Evolutionary conservation across 1,140 invertebrate genomes (phyloP).

Genomic region (Heterodera schachtii): DNA sequence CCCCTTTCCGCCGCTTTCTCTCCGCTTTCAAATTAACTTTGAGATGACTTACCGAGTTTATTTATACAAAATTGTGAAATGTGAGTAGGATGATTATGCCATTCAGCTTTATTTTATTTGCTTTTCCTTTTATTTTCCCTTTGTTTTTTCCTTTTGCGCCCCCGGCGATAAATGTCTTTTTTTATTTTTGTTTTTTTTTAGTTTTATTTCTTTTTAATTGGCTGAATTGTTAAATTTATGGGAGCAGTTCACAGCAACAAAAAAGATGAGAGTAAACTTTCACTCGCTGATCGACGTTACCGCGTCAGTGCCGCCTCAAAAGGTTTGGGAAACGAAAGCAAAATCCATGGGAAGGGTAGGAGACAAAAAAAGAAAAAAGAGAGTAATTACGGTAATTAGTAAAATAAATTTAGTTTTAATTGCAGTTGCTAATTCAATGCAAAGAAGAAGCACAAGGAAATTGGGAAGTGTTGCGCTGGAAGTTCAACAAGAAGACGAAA

Average conservation of each 20-base stretch:
- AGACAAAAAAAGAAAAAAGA: not conserved
- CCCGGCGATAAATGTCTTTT: too few species aligned
- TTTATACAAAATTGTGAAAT: not conserved
- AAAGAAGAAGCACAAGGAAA: slow-evolving; percentile 12
- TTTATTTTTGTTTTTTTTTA: not conserved
- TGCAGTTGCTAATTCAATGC: slow-evolving; percentile 9
- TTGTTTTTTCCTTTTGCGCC: not conserved
- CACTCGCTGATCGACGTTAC: slow-evolving; percentile 21
- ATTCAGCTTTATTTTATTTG: not conserved
- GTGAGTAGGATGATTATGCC: not conserved
- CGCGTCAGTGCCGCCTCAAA: slow-evolving; percentile 11
- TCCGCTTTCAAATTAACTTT: not conserved
- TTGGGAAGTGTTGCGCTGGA: slow-evolving; percentile 24
- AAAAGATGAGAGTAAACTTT: slow-evolving; percentile 9
- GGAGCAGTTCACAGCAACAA: slow-evolving; percentile 15
- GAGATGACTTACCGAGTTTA: not conserved
- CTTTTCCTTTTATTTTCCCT: not conserved
- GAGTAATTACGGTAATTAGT: not conserved
- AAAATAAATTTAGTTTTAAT: not conserved
- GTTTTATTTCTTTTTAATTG: not conserved
- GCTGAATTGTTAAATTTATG: not conserved
- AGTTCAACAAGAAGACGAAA: not conserved
- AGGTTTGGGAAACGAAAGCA: not conserved
- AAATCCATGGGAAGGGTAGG: not conserved
- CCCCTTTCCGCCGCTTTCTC: not conserved